These are phyloP conservation scores for Leucoraja erinaceus DNA, from an alignment of 2,113 vertebrate genomes.

Conservation along the genomic window DNA sequence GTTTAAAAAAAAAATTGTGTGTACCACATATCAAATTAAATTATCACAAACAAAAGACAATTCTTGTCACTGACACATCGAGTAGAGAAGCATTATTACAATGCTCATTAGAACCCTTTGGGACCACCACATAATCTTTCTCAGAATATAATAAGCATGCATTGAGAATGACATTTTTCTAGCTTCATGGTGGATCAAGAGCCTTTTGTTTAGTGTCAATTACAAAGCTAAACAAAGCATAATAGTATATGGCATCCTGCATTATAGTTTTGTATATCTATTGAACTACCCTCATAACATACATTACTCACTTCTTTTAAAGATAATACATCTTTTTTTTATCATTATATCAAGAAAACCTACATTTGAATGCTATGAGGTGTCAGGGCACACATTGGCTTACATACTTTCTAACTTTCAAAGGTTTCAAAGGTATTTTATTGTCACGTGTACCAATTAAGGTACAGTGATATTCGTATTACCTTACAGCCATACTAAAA, in stretches of 20 bases:
- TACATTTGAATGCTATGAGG: conserved; percentile 3
- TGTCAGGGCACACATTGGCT: not conserved
- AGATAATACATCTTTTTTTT: not conserved
- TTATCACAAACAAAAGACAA: conserved; percentile 6
- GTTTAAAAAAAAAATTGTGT: not conserved
- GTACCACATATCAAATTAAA: not conserved
- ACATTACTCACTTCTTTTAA: not conserved
- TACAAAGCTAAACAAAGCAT: not conserved
- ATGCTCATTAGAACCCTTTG: conserved; percentile 16
- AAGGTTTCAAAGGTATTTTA: too few relatives aligned
- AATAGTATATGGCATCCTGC: not conserved
- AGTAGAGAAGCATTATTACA: not conserved
- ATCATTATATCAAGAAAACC: not conserved
- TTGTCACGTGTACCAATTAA: too few relatives aligned
- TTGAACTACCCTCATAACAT: not conserved
- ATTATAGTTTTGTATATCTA: not conserved
- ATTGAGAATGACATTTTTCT: not conserved
- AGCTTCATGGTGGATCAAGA: not conserved
- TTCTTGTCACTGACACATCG: conserved; percentile 13
- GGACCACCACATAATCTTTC: not conserved
- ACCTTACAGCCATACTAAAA: too few relatives aligned
- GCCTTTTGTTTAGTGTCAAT: conserved; percentile 20
- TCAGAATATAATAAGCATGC: conserved; percentile 2
- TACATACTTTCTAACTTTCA: not conserved
- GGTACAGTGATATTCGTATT: too few relatives aligned